A percentile compares a stretch with the other conserved stretches of the same genome.
phyloP scores from a whole-genome alignment of 2,797 vertebrate species.

The Delichon dasypus region DNA sequence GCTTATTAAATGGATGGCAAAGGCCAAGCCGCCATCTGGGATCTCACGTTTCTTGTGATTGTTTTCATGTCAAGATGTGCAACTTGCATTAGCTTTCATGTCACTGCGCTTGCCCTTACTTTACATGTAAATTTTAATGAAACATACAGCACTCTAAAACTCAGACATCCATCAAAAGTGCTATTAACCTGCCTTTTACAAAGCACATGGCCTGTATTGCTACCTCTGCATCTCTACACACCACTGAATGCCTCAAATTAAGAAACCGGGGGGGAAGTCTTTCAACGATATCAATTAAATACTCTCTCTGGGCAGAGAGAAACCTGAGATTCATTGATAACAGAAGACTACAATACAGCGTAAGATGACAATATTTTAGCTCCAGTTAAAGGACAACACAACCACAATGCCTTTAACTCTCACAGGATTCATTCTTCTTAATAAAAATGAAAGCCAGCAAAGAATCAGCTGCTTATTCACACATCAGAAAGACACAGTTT shows the following conservation, averaged over 20 bases:
- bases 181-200: constrained; percentile 72
- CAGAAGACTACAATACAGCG: constrained; percentile 1
- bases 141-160: constrained; percentile 75
- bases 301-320: constrained; percentile 54
- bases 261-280: not conserved
- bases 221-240: constrained; percentile 63
- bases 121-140: constrained; percentile 80
- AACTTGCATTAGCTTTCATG: constrained; percentile 80
- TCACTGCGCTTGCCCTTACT: constrained; percentile 74
- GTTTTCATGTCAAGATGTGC: constrained; percentile 80
- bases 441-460: constrained; percentile 62
- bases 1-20: constrained; percentile 86
- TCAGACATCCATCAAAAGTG: constrained; percentile 70
- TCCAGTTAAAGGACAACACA: constrained; percentile 58
- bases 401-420: constrained; percentile 33
- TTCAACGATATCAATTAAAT: constrained; percentile 71
- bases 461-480: constrained; percentile 42
- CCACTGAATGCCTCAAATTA: constrained; percentile 59
- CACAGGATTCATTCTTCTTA: constrained; percentile 50
- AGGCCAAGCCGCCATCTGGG: constrained; percentile 86
- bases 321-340: constrained; percentile 58
- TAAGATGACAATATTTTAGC: constrained; percentile 50
- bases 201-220: constrained; percentile 65
- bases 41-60: constrained; percentile 80
- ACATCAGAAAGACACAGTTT: not conserved